Percentiles rank a stretch among this genome's conserved stretches.
Conservation (phyloP, 2,113 vertebrate genomes). For the Opisthocomus hoazin region DNA sequence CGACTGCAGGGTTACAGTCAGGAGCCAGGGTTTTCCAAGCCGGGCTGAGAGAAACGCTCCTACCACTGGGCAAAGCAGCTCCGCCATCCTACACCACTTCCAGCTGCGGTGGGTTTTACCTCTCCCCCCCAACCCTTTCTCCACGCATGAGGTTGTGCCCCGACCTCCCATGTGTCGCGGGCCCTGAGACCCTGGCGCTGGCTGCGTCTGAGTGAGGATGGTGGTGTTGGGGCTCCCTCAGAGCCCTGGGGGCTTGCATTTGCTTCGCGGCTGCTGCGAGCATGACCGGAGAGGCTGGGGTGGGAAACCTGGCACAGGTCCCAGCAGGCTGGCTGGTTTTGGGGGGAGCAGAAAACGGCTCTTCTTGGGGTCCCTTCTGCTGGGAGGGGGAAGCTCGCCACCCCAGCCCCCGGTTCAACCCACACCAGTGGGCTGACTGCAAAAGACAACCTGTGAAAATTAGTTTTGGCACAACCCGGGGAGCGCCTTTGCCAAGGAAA, state of each 20-base stretch:
- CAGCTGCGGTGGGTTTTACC: background rate
- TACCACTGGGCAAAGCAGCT: background rate
- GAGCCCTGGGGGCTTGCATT: background rate
- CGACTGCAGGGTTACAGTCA: background rate
- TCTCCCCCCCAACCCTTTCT: no score
- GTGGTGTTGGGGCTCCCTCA: background rate
- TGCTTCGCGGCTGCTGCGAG: background rate
- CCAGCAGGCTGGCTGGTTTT: background rate
- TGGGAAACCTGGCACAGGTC: background rate
- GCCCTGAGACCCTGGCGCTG: background rate
- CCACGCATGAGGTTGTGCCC: background rate
- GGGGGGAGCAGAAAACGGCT: background rate
- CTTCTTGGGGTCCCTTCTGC: background rate
- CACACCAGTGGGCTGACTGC: fast-evolving
- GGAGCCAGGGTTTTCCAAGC: background rate
- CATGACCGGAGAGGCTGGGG: fast-evolving
- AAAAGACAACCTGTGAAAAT: background rate
- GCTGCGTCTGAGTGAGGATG: background rate
- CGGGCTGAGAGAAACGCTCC: background rate
- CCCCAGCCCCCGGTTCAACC: background rate
- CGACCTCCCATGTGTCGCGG: fast-evolving
- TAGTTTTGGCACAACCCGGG: background rate
- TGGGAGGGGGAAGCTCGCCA: fast-evolving
- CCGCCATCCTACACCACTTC: no score
- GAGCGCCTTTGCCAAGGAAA: background rate